Evolutionary conservation across 2,113 vertebrate genomes (phyloP).

Genomic region (Oryzias woworae): DNA sequence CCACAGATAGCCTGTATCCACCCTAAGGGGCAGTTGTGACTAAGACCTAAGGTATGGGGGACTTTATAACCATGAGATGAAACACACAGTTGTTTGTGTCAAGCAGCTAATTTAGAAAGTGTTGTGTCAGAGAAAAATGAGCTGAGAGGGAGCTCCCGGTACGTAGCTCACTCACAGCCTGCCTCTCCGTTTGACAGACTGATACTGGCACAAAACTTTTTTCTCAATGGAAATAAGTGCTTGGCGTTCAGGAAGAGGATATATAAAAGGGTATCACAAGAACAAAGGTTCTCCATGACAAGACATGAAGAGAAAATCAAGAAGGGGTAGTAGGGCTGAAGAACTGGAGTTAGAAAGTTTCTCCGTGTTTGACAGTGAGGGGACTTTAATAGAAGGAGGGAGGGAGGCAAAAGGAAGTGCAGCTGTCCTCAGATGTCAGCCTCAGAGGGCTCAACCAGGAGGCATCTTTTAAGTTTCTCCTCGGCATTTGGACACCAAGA

Average conservation of each 20-base stretch:
- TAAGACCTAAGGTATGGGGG: background rate
- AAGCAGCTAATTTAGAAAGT: constrained; percentile 58
- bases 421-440: constrained; percentile 64
- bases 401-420: constrained; percentile 31
- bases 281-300: constrained; percentile 1
- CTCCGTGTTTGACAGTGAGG: constrained; percentile 38
- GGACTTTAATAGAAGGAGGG: constrained; percentile 10
- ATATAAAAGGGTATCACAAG: background rate
- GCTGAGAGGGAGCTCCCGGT: constrained; percentile 41
- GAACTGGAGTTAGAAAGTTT: constrained; percentile 30
- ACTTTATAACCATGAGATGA: constrained; percentile 16
- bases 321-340: constrained; percentile 7
- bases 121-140: constrained; percentile 62
- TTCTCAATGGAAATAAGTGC: constrained; percentile 15
- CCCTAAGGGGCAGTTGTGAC: no score
- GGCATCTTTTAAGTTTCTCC: constrained; percentile 42
- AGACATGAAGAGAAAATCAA: constrained; percentile 35
- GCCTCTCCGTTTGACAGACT: constrained; percentile 15
- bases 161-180: constrained; percentile 20
- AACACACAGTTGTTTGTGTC: constrained; percentile 26
- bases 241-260: constrained; percentile 8
- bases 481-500: constrained; percentile 34
- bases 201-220: constrained; percentile 12
- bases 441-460: constrained; percentile 39
- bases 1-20: no score